These are phyloP conservation scores for Gymnoscopelus microlampas DNA, from an alignment of 2,797 vertebrate genomes.

Conservation along the genomic window DNA sequence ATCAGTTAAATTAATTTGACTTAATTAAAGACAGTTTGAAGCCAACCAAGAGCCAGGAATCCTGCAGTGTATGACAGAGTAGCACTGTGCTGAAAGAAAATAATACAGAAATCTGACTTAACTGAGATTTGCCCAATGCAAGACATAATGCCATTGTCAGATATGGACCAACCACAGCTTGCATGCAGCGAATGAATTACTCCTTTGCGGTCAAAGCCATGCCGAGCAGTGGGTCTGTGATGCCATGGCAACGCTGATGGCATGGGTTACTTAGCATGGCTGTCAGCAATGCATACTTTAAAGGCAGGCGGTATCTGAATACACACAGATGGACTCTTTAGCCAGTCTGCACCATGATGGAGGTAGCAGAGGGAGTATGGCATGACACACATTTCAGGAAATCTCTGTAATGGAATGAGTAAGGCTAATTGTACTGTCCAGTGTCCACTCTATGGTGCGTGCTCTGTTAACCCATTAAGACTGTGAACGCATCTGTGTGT, in stretches of 20 bases:
- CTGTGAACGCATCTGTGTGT: too few relatives aligned
- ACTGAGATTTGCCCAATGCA: slow-evolving; percentile 58
- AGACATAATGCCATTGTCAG: slow-evolving; percentile 67
- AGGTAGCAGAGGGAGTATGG: slow-evolving; percentile 47
- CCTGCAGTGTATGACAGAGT: slow-evolving; percentile 31
- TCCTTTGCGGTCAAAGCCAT: slow-evolving; percentile 66
- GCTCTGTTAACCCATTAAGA: too few relatives aligned
- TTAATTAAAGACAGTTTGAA: slow-evolving; percentile 46
- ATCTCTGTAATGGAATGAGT: slow-evolving; percentile 22
- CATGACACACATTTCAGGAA: slow-evolving; percentile 39
- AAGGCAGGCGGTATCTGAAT: slow-evolving; percentile 62
- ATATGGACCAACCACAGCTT: slow-evolving; percentile 66
- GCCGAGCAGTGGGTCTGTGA: slow-evolving; percentile 61
- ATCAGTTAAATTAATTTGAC: slow-evolving; percentile 27
- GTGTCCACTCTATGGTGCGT: slow-evolving; percentile 16
- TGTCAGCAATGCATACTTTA: slow-evolving; percentile 68
- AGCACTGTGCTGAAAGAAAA: slow-evolving; percentile 12
- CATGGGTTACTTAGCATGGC: slow-evolving; percentile 69
- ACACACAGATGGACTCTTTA: slow-evolving; percentile 61
- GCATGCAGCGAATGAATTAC: slow-evolving; percentile 71
- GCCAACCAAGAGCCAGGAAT: slow-evolving; percentile 28
- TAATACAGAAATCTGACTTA: slow-evolving; percentile 45
- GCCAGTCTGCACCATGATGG: slow-evolving; percentile 48
- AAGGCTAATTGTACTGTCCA: slow-evolving; percentile 2
- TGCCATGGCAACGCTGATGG: slow-evolving; percentile 75